Percentiles rank a stretch among this genome's conserved stretches.
Conservation (phyloP, 2,113 vertebrate genomes). For the Bubalus kerabau region DNA sequence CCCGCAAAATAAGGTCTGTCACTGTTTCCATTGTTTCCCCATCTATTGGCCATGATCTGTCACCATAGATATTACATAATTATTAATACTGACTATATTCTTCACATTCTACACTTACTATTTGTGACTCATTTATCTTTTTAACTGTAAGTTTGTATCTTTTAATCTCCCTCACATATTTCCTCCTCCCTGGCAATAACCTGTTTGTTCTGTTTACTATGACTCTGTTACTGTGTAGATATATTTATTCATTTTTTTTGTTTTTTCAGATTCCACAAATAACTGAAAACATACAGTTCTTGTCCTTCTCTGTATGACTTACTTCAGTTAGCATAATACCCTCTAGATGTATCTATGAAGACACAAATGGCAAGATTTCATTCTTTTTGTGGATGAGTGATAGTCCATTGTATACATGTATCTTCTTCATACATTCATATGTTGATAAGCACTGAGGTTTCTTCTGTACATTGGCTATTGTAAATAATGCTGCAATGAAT, state of each 20-base stretch:
- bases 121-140: not conserved
- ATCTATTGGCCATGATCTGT: not conserved
- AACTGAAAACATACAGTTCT: not conserved
- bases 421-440: not conserved
- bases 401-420: not conserved
- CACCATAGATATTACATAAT: not conserved
- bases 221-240: not conserved
- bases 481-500: not conserved
- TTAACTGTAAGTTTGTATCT: not conserved
- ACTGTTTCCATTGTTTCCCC: not conserved
- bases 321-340: not conserved
- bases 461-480: not conserved
- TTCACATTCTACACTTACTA: not conserved
- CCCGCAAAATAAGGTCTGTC: not conserved
- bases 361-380: not conserved
- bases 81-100: not conserved
- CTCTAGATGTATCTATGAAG: not conserved
- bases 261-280: not conserved
- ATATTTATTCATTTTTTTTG: not conserved
- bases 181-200: not conserved
- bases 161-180: not conserved
- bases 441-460: not conserved
- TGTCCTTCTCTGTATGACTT: not conserved
- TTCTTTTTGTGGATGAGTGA: not conserved
- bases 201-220: not conserved